Evolutionary conservation across 2,113 vertebrate species (phyloP).

Genomic region (Podilymbus podiceps): DNA sequence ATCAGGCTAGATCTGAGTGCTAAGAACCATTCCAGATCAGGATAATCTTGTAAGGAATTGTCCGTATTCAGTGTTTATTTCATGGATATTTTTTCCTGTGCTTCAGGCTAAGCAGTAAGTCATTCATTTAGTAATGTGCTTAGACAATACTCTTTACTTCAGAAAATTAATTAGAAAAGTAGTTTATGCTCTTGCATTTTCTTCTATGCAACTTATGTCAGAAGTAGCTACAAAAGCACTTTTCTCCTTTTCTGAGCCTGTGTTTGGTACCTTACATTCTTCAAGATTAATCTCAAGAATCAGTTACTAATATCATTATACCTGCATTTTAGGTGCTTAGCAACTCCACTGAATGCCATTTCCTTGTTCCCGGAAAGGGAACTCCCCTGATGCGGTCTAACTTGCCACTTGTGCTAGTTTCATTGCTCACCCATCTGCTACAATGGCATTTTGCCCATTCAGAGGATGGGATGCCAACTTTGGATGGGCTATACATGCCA

Average conservation of each 20-base stretch:
- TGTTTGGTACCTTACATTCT: neutral
- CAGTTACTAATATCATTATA: neutral
- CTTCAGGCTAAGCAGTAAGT: neutral
- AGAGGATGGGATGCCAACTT: neutral
- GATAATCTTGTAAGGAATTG: neutral
- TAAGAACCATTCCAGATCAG: neutral
- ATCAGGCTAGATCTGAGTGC: neutral
- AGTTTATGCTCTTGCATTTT: neutral
- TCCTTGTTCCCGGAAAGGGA: neutral
- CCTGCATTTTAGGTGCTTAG: neutral
- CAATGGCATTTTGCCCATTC: neutral
- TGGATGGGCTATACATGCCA: neutral
- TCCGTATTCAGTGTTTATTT: neutral
- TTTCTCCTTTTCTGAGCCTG: neutral
- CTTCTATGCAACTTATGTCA: neutral
- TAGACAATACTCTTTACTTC: neutral
- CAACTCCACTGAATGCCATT: neutral
- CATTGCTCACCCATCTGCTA: conserved; percentile 31
- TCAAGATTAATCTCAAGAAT: neutral
- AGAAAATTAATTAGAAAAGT: neutral
- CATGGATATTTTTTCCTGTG: neutral
- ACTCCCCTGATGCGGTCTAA: neutral
- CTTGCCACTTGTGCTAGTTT: neutral
- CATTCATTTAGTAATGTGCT: neutral
- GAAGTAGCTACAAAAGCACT: neutral